Conservation (phyloP, 2,797 vertebrate genomes). For the Kryptopterus vitreolus region DNA sequence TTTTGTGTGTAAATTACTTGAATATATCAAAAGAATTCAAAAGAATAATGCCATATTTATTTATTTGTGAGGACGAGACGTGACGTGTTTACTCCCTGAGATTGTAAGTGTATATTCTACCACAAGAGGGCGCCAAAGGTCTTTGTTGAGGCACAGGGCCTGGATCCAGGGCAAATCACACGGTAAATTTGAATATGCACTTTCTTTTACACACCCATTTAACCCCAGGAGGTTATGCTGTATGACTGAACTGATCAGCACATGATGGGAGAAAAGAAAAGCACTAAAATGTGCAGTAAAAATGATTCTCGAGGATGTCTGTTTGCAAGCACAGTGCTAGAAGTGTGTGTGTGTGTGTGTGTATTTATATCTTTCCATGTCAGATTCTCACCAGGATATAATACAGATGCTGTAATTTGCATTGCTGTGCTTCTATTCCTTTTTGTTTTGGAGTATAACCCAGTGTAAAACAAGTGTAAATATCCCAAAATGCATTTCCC, state of each 20-base stretch:
- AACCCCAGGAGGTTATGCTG: conserved; percentile 1
- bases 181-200: not conserved
- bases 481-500: not conserved
- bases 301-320: not conserved
- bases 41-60: not conserved
- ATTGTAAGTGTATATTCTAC: not conserved
- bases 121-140: conserved; percentile 24
- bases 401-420: not conserved
- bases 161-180: not conserved
- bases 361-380: not conserved
- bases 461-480: too few relatives aligned
- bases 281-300: not conserved
- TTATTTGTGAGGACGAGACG: too few relatives aligned
- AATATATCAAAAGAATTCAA: not conserved
- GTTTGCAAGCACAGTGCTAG: not conserved
- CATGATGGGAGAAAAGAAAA: not conserved
- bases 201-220: not conserved
- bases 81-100: not conserved
- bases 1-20: not conserved
- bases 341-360: not conserved
- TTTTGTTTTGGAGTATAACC: not conserved
- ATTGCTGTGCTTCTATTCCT: conserved; percentile 17
- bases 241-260: not conserved
- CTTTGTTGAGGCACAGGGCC: too few relatives aligned
- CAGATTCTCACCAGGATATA: not conserved